Evolutionary conservation across 2,888 invertebrate species (phyloP).

Genomic region (Ectemnius cavifrons): DNA sequence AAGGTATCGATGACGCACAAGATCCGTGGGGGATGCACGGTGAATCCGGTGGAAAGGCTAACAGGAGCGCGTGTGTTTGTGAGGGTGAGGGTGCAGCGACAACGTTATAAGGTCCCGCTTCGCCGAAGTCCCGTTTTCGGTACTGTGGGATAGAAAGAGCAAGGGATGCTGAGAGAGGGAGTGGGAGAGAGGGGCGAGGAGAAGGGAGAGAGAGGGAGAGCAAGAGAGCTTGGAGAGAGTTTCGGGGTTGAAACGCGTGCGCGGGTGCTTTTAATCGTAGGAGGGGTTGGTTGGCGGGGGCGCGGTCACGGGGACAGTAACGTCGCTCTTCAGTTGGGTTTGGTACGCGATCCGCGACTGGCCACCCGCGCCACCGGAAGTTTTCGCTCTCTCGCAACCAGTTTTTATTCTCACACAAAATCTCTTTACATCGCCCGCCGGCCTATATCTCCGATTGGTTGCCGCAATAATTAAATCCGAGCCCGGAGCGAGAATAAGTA

Average conservation of each 20-base stretch:
- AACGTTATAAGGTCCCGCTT: too few relatives aligned
- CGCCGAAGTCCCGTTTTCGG: too few relatives aligned
- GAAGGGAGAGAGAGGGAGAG: slow-evolving; percentile 30
- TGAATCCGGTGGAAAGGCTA: too few relatives aligned
- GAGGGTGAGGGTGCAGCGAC: too few relatives aligned
- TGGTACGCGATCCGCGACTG: slow-evolving; percentile 73
- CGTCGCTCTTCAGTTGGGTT: slow-evolving; percentile 73
- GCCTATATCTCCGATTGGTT: background rate
- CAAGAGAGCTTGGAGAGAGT: slow-evolving; percentile 40
- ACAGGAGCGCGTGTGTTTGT: too few relatives aligned
- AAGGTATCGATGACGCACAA: too few relatives aligned
- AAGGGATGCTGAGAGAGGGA: background rate
- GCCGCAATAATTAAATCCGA: background rate
- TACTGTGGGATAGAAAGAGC: background rate
- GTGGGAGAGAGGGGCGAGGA: background rate
- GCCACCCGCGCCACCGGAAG: slow-evolving; percentile 44
- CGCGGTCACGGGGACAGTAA: slow-evolving; percentile 71
- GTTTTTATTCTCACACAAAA: background rate
- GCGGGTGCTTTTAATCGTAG: slow-evolving; percentile 66
- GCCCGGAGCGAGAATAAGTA: slow-evolving; percentile 8
- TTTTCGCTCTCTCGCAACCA: slow-evolving; percentile 14
- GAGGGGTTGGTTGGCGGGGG: slow-evolving; percentile 58
- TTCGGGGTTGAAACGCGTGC: slow-evolving; percentile 71
- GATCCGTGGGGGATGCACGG: too few relatives aligned
- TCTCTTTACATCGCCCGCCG: background rate